Percentiles rank a stretch among this genome's conserved stretches.
These are phyloP conservation scores for Mus caroli DNA, from an alignment of 2,797 vertebrate species.

Conservation along the genomic window DNA sequence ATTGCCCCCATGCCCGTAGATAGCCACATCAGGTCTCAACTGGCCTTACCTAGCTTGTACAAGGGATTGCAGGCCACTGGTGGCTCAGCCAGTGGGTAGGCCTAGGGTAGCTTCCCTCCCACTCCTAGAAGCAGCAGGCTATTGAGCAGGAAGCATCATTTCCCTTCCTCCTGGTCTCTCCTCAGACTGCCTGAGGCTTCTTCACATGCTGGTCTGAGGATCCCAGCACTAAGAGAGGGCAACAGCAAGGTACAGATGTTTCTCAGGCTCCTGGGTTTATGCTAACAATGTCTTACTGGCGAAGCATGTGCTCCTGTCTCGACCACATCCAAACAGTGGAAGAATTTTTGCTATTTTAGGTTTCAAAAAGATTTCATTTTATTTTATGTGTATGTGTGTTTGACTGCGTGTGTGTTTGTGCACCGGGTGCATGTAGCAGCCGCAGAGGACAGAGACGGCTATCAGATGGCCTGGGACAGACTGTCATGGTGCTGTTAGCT, in stretches of 20 bases:
- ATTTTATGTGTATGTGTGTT: neutral
- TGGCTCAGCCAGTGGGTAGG: no score
- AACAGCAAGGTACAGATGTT: neutral
- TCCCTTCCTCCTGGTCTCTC: neutral
- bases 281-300: neutral
- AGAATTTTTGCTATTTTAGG: neutral
- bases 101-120: neutral
- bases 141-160: no score
- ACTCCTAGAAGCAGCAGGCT: neutral
- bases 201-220: no score
- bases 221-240: neutral
- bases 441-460: neutral
- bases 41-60: neutral
- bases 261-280: neutral
- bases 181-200: neutral
- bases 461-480: neutral
- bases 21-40: neutral
- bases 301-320: accelerated
- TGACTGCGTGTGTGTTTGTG: neutral
- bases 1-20: neutral
- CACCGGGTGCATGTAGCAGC: neutral
- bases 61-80: neutral
- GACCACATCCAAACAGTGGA: neutral
- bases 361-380: neutral
- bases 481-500: neutral